phyloP scores from a whole-genome alignment of 2,888 invertebrate genomes.

The Lomographa bimaculata region DNA sequence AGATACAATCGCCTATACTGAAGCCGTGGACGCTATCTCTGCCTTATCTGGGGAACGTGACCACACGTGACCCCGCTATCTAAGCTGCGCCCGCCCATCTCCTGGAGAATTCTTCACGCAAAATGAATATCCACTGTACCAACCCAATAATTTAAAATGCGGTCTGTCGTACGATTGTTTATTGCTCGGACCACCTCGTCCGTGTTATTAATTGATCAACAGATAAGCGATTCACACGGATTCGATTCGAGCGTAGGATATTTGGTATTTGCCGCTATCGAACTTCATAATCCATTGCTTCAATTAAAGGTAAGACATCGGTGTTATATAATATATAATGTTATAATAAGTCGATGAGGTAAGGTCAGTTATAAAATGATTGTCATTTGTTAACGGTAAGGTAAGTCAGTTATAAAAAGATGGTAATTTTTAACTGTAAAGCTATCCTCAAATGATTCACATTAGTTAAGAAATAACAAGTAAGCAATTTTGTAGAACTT shows the following conservation, averaged over 20 bases:
- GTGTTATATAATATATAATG: no score
- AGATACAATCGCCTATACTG: constrained; percentile 70
- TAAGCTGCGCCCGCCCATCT: constrained; percentile 71
- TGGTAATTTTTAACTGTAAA: no score
- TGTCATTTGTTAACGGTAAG: no score
- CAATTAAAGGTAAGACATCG: no score
- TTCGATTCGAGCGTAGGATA: constrained; percentile 31
- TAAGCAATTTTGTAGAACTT: no score
- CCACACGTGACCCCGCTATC: constrained; percentile 81
- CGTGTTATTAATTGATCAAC: constrained; percentile 74
- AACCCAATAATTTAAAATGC: constrained; percentile 74
- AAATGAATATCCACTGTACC: constrained; percentile 31
- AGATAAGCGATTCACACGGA: constrained; percentile 62
- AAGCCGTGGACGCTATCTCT: constrained; percentile 68
- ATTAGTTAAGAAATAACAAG: no score
- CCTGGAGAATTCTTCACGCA: constrained; percentile 52
- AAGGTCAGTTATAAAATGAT: no score
- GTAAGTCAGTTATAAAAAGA: no score
- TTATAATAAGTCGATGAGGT: no score
- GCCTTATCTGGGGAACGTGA: constrained; percentile 77
- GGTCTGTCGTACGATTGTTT: constrained; percentile 72
- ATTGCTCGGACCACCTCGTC: constrained; percentile 71
- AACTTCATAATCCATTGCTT: no score
- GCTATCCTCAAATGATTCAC: no score
- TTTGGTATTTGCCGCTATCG: no score